phyloP scores from a whole-genome alignment of 2,888 invertebrate species.

The Orchesellides sinensis region DNA sequence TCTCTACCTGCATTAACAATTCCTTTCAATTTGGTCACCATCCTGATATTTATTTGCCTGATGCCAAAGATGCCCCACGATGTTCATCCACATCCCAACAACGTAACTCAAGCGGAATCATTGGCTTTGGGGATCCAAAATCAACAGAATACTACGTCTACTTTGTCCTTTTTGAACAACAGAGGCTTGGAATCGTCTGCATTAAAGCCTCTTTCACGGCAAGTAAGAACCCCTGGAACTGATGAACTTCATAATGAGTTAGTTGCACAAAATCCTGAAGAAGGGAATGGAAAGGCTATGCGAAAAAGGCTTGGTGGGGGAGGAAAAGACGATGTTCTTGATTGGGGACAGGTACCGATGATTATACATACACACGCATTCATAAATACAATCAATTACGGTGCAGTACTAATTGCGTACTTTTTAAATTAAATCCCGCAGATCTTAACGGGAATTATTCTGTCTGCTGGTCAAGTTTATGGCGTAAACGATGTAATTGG shows the following conservation, averaged over 20 bases:
- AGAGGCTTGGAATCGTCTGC: too few relatives aligned
- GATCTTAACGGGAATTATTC: constrained; percentile 77
- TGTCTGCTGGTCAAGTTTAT: constrained; percentile 77
- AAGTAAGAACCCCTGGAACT: too few relatives aligned
- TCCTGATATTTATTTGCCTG: constrained; percentile 76
- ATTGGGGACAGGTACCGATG: constrained; percentile 78
- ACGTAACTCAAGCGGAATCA: not conserved
- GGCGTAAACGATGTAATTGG: constrained; percentile 76
- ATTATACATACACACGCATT: too few relatives aligned
- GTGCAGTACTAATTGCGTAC: too few relatives aligned
- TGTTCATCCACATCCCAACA: constrained; percentile 16
- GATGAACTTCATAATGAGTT: too few relatives aligned
- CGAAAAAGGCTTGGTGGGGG: too few relatives aligned
- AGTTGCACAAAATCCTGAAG: too few relatives aligned
- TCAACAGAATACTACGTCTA: not conserved
- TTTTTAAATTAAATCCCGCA: constrained; percentile 70
- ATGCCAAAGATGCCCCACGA: constrained; percentile 63
- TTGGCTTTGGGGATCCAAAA: constrained; percentile 14
- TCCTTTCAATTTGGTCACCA: constrained; percentile 77
- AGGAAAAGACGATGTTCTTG: too few relatives aligned
- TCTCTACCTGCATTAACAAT: constrained; percentile 76
- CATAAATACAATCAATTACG: too few relatives aligned
- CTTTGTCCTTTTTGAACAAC: not conserved
- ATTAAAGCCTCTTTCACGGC: too few relatives aligned
- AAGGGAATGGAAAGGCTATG: not conserved